Evolutionary conservation across 2,888 invertebrate genomes (phyloP), one percentile per base, ranked within the genome.

Genomic region (Thecophora atra): DNA sequence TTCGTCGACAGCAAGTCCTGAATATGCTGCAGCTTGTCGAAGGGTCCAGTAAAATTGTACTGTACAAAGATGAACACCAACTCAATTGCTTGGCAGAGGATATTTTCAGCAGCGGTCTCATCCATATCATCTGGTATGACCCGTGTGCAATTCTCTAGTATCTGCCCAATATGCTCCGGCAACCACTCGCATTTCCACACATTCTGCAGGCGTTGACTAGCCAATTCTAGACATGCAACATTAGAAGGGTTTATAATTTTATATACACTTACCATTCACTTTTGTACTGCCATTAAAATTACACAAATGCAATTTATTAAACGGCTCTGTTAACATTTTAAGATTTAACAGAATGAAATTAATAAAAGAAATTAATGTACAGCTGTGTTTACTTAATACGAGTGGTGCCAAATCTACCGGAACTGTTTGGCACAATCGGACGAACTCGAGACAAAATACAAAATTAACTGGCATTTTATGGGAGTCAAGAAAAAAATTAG

Each of bases 11-110:
- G n/a, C 72, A 79, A 72, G 63, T 76, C 73, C n/a, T 71, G 71
- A 47, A 79, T 77, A 0, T 71, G 68, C 15, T 67, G 30, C 7
- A 80, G 8, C 60, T 80, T 78, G 24, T 78, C 74, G 56, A 84
- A 82, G 8, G 94, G 94, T 0, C 96, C 93, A 66, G 92, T 92
- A 90, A 94, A 96, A 86, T 97, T 97, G 69, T 89, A 89, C 83
- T 95, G 93, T 70, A 94, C 89, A 86, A 96, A 97, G 30, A 89
- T 88, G 66, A 93, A 87, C 37, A 94, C 86, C 76, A 91, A 89
- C 51, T 91, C 89, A 21, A 94, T 88, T 2, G 91, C 93, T 26
- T 80, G 75, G 68, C 90, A 74, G 1, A 81, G 47, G 11, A 80
- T 69, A 11, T 75, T 30, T 0, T 71, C 30, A 0, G 76, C 58